Evolutionary conservation across 2,888 invertebrate genomes (phyloP).

Genomic region (Ochropleura plecta): DNA sequence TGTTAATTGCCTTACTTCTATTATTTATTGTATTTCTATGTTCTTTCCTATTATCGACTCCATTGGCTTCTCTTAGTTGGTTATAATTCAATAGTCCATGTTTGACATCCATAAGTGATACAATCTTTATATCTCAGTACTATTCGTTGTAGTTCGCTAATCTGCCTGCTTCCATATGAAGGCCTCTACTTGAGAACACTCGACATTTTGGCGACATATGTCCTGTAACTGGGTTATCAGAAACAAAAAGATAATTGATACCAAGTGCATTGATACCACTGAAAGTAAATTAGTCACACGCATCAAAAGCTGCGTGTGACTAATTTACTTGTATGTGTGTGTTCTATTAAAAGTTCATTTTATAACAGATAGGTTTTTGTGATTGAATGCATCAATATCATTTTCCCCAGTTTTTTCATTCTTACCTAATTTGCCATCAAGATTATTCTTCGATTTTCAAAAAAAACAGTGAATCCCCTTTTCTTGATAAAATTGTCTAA

Average conservation of each 20-base stretch:
- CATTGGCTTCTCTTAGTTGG: not conserved
- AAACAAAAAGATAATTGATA: constrained; percentile 43
- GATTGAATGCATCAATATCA: not conserved
- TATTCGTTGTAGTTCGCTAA: constrained; percentile 17
- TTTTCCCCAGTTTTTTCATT: not conserved
- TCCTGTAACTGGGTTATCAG: constrained; percentile 53
- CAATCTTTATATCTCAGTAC: not conserved
- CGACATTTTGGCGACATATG: constrained; percentile 50
- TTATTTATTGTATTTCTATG: not conserved
- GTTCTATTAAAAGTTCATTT: not conserved
- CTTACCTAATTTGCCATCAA: constrained; percentile 5
- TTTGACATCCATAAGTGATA: not conserved
- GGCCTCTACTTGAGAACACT: constrained; percentile 37
- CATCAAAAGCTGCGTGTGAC: constrained; percentile 35
- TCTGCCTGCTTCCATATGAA: constrained; percentile 34
- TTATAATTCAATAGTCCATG: not conserved
- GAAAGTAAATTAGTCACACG: no score
- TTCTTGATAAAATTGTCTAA: constrained; percentile 35
- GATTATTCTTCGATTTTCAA: not conserved
- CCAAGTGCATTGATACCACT: constrained; percentile 47
- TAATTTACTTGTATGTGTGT: not conserved
- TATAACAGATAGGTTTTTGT: not conserved
- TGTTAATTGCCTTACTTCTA: not conserved
- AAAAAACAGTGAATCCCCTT: constrained; percentile 19
- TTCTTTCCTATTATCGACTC: not conserved